These are phyloP conservation scores for Rotaria socialis DNA, from an alignment of 2,888 invertebrate genomes.

Conservation along the genomic window DNA sequence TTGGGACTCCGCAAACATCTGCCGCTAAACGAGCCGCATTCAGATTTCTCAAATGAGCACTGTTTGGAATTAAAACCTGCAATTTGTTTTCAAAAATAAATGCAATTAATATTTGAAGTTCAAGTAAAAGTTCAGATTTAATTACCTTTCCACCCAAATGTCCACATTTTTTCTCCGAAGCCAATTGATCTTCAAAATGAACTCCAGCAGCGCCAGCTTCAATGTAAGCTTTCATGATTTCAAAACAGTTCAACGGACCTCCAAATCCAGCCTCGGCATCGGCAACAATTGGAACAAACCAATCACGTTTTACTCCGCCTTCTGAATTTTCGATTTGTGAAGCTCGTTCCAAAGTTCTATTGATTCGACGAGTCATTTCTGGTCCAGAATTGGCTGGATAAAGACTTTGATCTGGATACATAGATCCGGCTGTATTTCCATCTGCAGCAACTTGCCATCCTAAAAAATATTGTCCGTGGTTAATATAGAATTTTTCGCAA, in stretches of 20 bases:
- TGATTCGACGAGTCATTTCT: constrained; percentile 53
- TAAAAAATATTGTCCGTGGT: too few species aligned
- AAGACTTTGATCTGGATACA: constrained; percentile 58
- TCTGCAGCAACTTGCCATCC: constrained; percentile 60
- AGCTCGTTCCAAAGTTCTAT: constrained; percentile 54
- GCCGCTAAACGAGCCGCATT: constrained; percentile 58
- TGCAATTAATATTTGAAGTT: too few species aligned
- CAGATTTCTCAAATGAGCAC: constrained; percentile 56
- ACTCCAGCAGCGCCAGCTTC: constrained; percentile 52
- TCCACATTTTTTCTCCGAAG: constrained; percentile 59
- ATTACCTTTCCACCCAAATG: constrained; percentile 57
- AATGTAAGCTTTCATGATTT: constrained; percentile 55
- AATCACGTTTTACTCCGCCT: constrained; percentile 50
- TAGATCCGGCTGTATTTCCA: constrained; percentile 56
- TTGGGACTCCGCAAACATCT: constrained; percentile 55
- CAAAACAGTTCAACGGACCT: constrained; percentile 58
- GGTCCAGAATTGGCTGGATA: constrained; percentile 59
- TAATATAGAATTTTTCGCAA: too few species aligned
- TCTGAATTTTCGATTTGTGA: constrained; percentile 53
- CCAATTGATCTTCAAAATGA: constrained; percentile 59
- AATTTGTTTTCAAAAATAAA: background rate
- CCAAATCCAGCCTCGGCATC: constrained; percentile 60
- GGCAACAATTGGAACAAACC: constrained; percentile 55
- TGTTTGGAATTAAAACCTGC: constrained; percentile 55
- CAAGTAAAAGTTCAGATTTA: too few species aligned